Evolutionary conservation across 2,888 invertebrate species (phyloP).

Genomic region (Orchesellides sinensis): DNA sequence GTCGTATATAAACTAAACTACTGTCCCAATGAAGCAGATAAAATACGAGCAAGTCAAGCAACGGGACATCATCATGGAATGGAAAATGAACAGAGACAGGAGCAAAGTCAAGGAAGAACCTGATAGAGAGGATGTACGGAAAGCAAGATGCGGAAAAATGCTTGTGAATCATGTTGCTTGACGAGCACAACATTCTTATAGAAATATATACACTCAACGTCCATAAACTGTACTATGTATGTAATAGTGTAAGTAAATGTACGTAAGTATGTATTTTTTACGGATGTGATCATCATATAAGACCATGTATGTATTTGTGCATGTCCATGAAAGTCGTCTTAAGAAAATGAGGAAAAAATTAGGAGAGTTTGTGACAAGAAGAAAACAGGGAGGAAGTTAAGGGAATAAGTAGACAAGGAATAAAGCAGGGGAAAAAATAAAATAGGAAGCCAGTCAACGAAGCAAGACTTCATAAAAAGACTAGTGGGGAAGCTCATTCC

Average conservation of each 20-base stretch:
- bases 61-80: conserved; percentile 31
- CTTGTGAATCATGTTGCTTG: conserved; percentile 33
- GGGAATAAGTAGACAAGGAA: conserved; percentile 11
- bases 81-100: conserved; percentile 29
- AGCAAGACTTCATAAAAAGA: conserved; percentile 65
- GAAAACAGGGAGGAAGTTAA: conserved; percentile 27
- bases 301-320: too few species aligned
- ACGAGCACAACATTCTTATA: conserved; percentile 9
- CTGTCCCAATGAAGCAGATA: conserved; percentile 11
- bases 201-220: neutral
- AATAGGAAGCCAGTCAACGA: conserved; percentile 54
- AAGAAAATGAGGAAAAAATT: conserved; percentile 9
- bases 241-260: too few species aligned
- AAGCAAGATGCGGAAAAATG: conserved; percentile 21
- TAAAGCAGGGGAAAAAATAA: conserved; percentile 28
- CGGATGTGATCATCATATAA: too few species aligned
- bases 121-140: neutral
- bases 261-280: too few species aligned
- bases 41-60: neutral
- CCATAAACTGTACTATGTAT: too few species aligned
- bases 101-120: neutral
- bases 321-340: conserved; percentile 35
- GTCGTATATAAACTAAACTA: neutral
- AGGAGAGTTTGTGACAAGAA: neutral
- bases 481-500: conserved; percentile 45